phyloP scores from a whole-genome alignment of 2,797 vertebrate genomes.

The Lepilemur septentrionalis region DNA sequence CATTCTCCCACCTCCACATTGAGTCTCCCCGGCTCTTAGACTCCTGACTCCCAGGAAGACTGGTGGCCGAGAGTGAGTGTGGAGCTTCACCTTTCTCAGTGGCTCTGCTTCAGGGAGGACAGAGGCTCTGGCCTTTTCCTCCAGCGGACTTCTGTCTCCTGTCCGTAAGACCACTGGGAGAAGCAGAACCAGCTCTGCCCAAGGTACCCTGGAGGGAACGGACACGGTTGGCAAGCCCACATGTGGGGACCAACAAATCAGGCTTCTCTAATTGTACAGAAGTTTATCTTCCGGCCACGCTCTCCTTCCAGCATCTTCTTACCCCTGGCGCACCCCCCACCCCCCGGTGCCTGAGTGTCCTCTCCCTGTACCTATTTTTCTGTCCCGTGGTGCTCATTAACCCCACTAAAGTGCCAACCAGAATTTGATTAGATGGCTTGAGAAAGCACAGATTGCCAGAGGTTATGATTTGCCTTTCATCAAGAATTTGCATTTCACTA shows the following conservation, averaged over 20 bases:
- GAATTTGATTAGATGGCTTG: background rate
- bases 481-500: background rate
- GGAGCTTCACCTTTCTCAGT: background rate
- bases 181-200: background rate
- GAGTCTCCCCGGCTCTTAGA: background rate
- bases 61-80: background rate
- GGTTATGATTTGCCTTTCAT: background rate
- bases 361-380: background rate
- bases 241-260: background rate
- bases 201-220: too few relatives aligned
- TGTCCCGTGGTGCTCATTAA: background rate
- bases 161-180: background rate
- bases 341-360: background rate
- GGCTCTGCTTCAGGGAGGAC: background rate
- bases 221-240: background rate
- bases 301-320: background rate
- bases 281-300: background rate
- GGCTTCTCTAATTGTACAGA: background rate
- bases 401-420: background rate
- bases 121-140: background rate
- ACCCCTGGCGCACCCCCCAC: background rate
- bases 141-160: fast-evolving
- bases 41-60: background rate
- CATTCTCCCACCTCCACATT: fast-evolving
- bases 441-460: background rate